A percentile compares a stretch with the other conserved stretches of the same genome.
phyloP scores from a whole-genome alignment of 2,888 invertebrate species.

The Loripinus fragilis region DNA sequence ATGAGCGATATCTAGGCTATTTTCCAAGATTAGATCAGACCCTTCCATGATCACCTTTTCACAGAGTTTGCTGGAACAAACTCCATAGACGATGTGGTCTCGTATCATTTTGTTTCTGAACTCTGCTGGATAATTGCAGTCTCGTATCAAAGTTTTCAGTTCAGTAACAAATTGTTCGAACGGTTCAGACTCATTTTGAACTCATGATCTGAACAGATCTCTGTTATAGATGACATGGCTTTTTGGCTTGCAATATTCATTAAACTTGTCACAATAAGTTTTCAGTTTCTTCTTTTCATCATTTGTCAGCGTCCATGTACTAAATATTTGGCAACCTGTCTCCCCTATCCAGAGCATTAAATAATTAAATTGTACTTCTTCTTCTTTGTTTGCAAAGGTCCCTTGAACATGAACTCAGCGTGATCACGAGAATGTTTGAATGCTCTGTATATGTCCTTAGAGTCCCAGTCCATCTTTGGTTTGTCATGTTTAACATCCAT shows the following conservation, averaged over 20 bases:
- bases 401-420: no score
- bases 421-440: not conserved
- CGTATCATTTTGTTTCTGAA: not conserved
- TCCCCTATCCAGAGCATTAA: no score
- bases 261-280: not conserved
- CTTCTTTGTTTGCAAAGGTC: no score
- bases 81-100: not conserved
- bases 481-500: not conserved
- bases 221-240: not conserved
- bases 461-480: not conserved
- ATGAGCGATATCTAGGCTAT: not conserved
- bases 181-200: not conserved
- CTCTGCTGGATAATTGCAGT: not conserved
- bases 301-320: not conserved
- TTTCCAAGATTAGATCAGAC: slow-evolving; percentile 1
- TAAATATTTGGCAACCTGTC: not conserved
- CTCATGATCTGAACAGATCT: not conserved
- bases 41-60: not conserved
- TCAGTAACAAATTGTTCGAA: slow-evolving; percentile 10
- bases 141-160: not conserved
- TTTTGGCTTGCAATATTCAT: not conserved
- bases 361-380: no score
- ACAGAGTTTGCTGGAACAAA: not conserved
- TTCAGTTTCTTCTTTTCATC: not conserved
- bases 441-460: not conserved